Evolutionary conservation across 2,888 invertebrate species (phyloP).

Genomic region (Trachelus tabidus): DNA sequence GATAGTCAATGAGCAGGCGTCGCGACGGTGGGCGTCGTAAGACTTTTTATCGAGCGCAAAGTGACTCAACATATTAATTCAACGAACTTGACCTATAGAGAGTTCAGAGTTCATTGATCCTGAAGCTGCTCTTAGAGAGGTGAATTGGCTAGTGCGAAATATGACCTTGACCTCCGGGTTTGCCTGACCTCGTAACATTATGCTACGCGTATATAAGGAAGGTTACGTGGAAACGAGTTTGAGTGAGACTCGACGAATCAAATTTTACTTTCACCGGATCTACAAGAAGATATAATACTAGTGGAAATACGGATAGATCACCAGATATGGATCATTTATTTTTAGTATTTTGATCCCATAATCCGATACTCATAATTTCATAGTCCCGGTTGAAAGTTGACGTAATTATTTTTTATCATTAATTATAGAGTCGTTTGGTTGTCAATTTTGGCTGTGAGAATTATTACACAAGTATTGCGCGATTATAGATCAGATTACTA

Average conservation of each 20-base stretch:
- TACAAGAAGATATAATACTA: not conserved
- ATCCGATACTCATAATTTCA: not conserved
- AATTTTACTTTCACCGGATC: slow-evolving; percentile 44
- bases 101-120: slow-evolving; percentile 34
- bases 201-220: slow-evolving; percentile 48
- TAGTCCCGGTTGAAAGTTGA: not conserved
- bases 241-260: slow-evolving; percentile 40
- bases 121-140: slow-evolving; percentile 17
- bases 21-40: not conserved
- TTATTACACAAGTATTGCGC: not conserved
- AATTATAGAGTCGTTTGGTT: not conserved
- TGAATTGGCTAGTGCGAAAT: slow-evolving; percentile 17
- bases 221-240: slow-evolving; percentile 58
- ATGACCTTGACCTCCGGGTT: slow-evolving; percentile 47
- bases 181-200: slow-evolving; percentile 44
- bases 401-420: not conserved
- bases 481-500: not conserved
- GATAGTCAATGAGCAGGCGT: not conserved
- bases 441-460: slow-evolving; percentile 12
- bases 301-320: not conserved
- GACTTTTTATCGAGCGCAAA: not conserved
- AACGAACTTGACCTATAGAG: slow-evolving; percentile 35
- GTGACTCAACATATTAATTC: slow-evolving; percentile 4
- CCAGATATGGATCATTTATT: not conserved
- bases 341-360: not conserved